Percentiles rank a stretch among this genome's conserved stretches.
Evolutionary conservation across 2,888 invertebrate genomes (phyloP).

Genomic region (Nezara viridula): DNA sequence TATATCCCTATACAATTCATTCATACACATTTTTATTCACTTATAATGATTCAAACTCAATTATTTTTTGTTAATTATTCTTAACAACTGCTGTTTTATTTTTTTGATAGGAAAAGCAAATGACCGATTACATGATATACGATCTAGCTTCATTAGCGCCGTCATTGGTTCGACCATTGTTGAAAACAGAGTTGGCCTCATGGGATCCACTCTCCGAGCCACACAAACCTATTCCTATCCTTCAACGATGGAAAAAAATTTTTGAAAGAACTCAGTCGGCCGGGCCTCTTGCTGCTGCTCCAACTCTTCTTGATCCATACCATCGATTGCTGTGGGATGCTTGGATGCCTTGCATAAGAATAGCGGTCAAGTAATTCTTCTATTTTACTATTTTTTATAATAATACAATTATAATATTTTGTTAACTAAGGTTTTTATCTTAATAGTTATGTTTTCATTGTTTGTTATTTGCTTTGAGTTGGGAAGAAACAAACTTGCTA

Average conservation of each 20-base stretch:
- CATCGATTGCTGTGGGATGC: constrained; percentile 90
- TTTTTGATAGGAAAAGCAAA: constrained; percentile 74
- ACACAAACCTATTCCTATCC: constrained; percentile 75
- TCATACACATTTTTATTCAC: no score
- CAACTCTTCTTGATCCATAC: constrained; percentile 77
- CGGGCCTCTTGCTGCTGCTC: constrained; percentile 68
- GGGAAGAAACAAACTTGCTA: no score
- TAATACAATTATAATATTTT: no score
- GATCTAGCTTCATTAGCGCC: constrained; percentile 87
- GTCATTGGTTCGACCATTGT: constrained; percentile 85
- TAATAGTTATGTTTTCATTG: no score
- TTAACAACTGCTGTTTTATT: no score
- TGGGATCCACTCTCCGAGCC: constrained; percentile 87
- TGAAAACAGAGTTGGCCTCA: constrained; percentile 79
- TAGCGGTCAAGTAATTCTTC: constrained; percentile 76
- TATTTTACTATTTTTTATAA: neutral
- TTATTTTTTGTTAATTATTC: no score
- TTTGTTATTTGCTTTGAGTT: no score
- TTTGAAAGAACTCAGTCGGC: constrained; percentile 68
- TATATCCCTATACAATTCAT: no score
- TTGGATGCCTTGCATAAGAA: constrained; percentile 87
- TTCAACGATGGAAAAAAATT: constrained; percentile 80
- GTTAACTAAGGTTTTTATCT: no score
- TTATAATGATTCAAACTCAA: no score
- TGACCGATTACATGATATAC: constrained; percentile 86